Evolutionary conservation across 2,888 invertebrate genomes (phyloP), one percentile per base, ranked within the genome.

Genomic region (Leucoma salicis): DNA sequence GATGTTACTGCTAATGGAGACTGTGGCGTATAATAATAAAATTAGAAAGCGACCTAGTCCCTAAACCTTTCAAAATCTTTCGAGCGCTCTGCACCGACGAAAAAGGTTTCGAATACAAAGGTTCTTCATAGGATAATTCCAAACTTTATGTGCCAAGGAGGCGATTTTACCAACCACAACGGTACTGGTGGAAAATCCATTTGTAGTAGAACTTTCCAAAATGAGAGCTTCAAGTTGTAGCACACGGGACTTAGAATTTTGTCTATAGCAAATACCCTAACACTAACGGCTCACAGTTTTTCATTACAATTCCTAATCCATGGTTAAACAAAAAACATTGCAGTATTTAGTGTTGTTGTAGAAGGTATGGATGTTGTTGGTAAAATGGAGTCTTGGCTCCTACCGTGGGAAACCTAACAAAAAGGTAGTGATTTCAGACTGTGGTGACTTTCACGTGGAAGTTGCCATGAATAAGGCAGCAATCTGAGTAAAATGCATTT

Each of bases 231-330:
- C 91, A 92, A 92, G 41, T 89, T 98, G 77, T 97, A 95, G 89
- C 99, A 99, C 83, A 95, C 95, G 43, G 95, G 95, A 48, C 93
- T 96, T 48, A 98, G 98, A 70, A 92, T 94, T 44, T 87, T 99
- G 72, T 98, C 98, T 5, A 98, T 98, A 98, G 98, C 98, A 41
- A 98, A 98, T 82, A 95, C 14, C 95, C 96, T 16, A 95, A 97
- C 78, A 98, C 98, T 53, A 99, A 99, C 82, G 98, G 98, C 39
- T 97, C 97, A 49, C 99, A 99, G 84, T 99, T 99, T 91, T 99
- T 99, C 84, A 94, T 99, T 65, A 97, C 97, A 53, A 97, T 94
- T 27, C 95, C 97, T 77, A 99, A 99, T 32, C 91, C 94, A 34
- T 99, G 99, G 99, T 90, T 98, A 71, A 97, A 98, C 72, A 94